Percentiles rank a stretch among this genome's conserved stretches.
These are phyloP conservation scores for Brienomyrus longianalis DNA, from an alignment of 2,113 vertebrate species.

Conservation along the genomic window DNA sequence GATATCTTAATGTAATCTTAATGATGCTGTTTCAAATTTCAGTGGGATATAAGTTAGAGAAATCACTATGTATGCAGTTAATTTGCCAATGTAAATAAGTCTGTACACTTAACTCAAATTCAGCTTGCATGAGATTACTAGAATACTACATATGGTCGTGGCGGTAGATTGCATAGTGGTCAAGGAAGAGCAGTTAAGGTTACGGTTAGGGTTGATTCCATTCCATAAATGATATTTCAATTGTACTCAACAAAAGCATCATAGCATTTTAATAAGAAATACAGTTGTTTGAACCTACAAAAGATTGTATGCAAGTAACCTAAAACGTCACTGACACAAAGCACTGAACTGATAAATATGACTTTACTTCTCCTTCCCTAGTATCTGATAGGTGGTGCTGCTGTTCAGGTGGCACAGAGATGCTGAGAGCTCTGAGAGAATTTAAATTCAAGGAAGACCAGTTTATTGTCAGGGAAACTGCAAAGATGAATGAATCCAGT, in stretches of 20 bases:
- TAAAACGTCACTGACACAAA: background rate
- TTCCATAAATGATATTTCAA: background rate
- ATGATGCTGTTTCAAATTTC: background rate
- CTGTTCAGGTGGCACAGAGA: background rate
- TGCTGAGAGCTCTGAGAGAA: background rate
- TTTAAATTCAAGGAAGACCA: background rate
- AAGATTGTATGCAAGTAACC: background rate
- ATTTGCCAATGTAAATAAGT: background rate
- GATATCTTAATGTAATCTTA: background rate
- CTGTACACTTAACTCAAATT: background rate
- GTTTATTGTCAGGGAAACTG: background rate
- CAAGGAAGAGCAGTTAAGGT: background rate
- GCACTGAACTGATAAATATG: background rate
- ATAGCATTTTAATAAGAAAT: background rate
- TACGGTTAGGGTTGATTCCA: background rate
- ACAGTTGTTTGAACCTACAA: background rate
- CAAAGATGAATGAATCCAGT: background rate
- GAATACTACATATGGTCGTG: background rate
- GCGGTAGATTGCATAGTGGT: background rate
- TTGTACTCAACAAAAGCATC: background rate
- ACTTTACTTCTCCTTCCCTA: background rate
- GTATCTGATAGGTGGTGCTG: slow-evolving; percentile 3
- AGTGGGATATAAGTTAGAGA: background rate
- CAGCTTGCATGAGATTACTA: background rate
- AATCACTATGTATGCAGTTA: background rate